phyloP scores from a whole-genome alignment of 2,113 vertebrate genomes.

The Erpornis zantholeuca region DNA sequence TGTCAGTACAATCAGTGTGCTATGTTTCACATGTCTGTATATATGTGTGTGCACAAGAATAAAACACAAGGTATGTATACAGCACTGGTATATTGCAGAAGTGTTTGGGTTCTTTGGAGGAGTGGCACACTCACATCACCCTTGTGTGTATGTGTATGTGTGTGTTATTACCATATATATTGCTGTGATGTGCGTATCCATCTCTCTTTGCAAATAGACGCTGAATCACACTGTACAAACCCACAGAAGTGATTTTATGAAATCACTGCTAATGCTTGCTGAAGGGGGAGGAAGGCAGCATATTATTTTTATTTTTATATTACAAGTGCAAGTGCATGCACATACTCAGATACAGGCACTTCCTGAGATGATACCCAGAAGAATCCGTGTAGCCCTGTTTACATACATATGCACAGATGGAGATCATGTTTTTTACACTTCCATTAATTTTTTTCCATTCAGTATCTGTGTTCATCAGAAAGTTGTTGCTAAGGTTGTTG shows the following conservation, averaged over 20 bases:
- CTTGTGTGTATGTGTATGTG: too few relatives aligned
- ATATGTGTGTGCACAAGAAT: not conserved
- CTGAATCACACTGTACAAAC: not conserved
- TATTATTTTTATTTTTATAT: not conserved
- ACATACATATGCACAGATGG: not conserved
- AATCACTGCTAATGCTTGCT: not conserved
- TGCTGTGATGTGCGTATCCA: not conserved
- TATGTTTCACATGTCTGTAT: accelerated
- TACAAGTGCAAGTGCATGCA: not conserved
- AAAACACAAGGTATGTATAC: not conserved
- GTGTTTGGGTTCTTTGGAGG: not conserved
- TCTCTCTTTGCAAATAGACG: not conserved
- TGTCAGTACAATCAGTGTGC: not conserved
- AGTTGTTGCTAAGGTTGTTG: not conserved
- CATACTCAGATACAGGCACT: accelerated
- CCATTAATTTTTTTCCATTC: not conserved
- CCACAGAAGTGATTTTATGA: not conserved
- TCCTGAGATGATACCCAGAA: not conserved
- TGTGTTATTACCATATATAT: not conserved
- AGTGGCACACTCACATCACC: too few relatives aligned
- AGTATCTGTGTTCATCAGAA: not conserved
- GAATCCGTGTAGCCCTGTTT: not conserved
- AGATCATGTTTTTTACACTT: not conserved
- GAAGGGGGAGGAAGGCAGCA: not conserved
- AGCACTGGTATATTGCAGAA: not conserved